Percentiles rank a stretch among this genome's conserved stretches.
These are phyloP conservation scores for Epizoanthus stellaris DNA, from an alignment of 92 coral and sea anemone species.

Conservation along the genomic window DNA sequence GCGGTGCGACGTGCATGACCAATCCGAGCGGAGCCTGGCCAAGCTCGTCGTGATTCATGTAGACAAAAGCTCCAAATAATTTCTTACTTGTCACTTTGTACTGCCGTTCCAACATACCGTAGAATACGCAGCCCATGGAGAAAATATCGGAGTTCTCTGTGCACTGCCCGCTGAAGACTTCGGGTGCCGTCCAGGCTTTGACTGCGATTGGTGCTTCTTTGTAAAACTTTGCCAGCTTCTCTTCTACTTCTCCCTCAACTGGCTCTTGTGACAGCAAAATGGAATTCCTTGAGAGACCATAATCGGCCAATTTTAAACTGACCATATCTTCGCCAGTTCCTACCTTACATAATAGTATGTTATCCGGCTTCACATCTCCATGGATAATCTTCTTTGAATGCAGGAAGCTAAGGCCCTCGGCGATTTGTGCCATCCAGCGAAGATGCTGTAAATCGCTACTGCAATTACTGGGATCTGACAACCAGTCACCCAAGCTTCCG, in stretches of 20 bases:
- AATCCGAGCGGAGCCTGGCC: slow-evolving; percentile 54
- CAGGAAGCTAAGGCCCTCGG: slow-evolving; percentile 63
- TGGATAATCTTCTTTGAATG: slow-evolving; percentile 33
- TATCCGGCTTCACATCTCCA: slow-evolving; percentile 32
- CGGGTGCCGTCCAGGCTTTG: slow-evolving; percentile 78
- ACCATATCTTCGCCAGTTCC: slow-evolving; percentile 27
- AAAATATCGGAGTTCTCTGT: slow-evolving; percentile 81
- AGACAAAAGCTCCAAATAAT: slow-evolving; percentile 84
- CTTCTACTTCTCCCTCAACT: slow-evolving; percentile 16
- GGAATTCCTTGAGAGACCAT: slow-evolving; percentile 78
- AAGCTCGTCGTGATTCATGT: slow-evolving; percentile 12
- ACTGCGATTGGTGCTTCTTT: slow-evolving; percentile 49
- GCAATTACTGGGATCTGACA: slow-evolving; percentile 59
- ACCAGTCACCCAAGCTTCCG: slow-evolving; percentile 73
- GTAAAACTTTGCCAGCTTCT: slow-evolving; percentile 49
- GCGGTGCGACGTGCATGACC: slow-evolving; percentile 55
- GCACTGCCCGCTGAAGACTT: slow-evolving; percentile 58
- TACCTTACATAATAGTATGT: slow-evolving; percentile 61
- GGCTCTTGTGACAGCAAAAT: slow-evolving; percentile 53
- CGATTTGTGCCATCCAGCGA: slow-evolving; percentile 79
- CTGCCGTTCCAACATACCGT: slow-evolving; percentile 80
- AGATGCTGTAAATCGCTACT: slow-evolving; percentile 49
- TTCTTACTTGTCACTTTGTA: slow-evolving; percentile 57
- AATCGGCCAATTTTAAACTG: slow-evolving; percentile 77
- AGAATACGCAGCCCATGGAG: slow-evolving; percentile 79